These are phyloP conservation scores for Epinephelus cyanopodus DNA, from an alignment of 2,113 vertebrate species.

Conservation along the genomic window DNA sequence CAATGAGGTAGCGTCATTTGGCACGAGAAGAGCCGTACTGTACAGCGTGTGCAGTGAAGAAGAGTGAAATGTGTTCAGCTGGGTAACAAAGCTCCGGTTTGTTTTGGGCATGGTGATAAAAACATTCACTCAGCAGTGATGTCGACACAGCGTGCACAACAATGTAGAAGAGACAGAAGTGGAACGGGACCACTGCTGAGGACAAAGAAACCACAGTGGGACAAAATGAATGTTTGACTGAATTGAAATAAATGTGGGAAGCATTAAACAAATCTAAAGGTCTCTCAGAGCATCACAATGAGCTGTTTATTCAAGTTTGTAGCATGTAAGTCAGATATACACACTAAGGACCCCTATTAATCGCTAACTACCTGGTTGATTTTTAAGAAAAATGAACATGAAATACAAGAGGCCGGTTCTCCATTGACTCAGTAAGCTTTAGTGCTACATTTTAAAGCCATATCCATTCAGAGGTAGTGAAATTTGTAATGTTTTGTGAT, in stretches of 20 bases:
- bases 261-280: neutral
- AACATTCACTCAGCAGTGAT: slow-evolving; percentile 63
- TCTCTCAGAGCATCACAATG: neutral
- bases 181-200: slow-evolving; percentile 3
- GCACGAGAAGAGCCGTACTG: slow-evolving; percentile 19
- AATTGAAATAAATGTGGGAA: neutral
- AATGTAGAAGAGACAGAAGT: slow-evolving; percentile 25
- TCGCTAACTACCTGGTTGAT: too few relatives aligned
- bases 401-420: too few relatives aligned
- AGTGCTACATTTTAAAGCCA: too few relatives aligned
- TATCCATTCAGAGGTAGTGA: too few relatives aligned
- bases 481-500: too few relatives aligned
- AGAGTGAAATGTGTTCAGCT: slow-evolving; percentile 37
- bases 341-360: too few relatives aligned
- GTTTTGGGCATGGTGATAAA: slow-evolving; percentile 57
- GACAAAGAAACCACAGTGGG: slow-evolving; percentile 36
- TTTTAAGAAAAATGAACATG: too few relatives aligned
- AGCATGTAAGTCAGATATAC: neutral
- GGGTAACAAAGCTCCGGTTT: slow-evolving; percentile 64
- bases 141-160: slow-evolving; percentile 34
- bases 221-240: slow-evolving; percentile 2
- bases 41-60: slow-evolving; percentile 32
- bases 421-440: too few relatives aligned
- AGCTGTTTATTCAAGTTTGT: neutral
- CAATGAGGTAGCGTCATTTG: slow-evolving; percentile 51